These are phyloP conservation scores for Theristicus caerulescens DNA, from an alignment of 2,113 vertebrate genomes.

Conservation along the genomic window DNA sequence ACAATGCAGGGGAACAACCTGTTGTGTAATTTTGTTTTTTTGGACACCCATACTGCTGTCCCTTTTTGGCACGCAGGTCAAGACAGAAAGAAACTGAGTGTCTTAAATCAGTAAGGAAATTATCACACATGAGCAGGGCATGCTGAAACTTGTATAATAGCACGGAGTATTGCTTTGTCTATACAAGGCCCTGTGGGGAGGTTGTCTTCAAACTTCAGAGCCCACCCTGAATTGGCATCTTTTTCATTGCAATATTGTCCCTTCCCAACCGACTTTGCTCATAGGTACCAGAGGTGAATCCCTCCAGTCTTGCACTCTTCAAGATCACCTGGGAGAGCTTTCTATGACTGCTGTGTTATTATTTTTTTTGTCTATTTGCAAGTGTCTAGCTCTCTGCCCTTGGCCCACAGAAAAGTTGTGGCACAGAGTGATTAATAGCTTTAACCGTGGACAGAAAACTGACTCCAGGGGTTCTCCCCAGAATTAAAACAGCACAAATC, in stretches of 20 bases:
- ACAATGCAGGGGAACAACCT: background rate
- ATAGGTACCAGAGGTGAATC: background rate
- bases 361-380: background rate
- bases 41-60: background rate
- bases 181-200: background rate
- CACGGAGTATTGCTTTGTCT: background rate
- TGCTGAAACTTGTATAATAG: background rate
- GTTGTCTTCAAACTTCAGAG: background rate
- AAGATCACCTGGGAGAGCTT: background rate
- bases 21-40: background rate
- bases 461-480: background rate
- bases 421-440: background rate
- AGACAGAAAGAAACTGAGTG: fast-evolving
- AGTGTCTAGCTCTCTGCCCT: background rate
- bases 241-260: background rate
- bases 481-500: background rate
- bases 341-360: background rate
- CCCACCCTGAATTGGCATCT: fast-evolving
- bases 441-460: background rate
- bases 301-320: background rate
- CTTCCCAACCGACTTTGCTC: fast-evolving
- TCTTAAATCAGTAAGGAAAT: background rate
- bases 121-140: fast-evolving
- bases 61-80: background rate
- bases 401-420: background rate